Percentiles rank a stretch among this genome's conserved stretches.
phyloP scores from a whole-genome alignment of 2,888 invertebrate species.

The Eupeodes luniger region DNA sequence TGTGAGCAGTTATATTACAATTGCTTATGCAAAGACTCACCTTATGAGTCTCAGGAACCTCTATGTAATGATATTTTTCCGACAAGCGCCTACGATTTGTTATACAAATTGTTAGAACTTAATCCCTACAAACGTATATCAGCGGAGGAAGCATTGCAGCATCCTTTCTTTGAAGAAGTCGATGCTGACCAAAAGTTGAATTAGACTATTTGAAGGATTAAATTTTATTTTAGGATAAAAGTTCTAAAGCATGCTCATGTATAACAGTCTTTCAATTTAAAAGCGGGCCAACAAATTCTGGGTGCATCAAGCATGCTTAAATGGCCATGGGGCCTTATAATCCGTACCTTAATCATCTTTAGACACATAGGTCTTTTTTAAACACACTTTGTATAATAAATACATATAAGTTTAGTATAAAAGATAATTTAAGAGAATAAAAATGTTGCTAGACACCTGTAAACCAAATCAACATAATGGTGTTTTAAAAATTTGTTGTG shows the following conservation, averaged over 20 bases:
- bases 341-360: no score
- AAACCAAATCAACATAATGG: background rate
- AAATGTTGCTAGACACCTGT: background rate
- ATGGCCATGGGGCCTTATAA: no score
- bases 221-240: no score
- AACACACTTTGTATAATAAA: background rate
- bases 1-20: constrained; percentile 83
- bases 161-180: constrained; percentile 88
- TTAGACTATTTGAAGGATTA: background rate
- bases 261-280: background rate
- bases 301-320: no score
- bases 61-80: constrained; percentile 86
- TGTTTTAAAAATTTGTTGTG: no score
- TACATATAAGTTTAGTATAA: background rate
- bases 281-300: no score
- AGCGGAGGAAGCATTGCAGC: constrained; percentile 90
- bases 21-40: constrained; percentile 83
- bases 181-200: constrained; percentile 39
- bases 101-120: constrained; percentile 90
- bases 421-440: constrained; percentile 1
- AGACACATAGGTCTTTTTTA: no score
- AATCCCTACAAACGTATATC: constrained; percentile 90
- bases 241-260: background rate
- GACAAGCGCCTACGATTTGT: constrained; percentile 89
- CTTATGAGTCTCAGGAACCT: constrained; percentile 80